Evolutionary conservation across 2,797 vertebrate genomes (phyloP).

Genomic region (Rhyacichthys aspro): DNA sequence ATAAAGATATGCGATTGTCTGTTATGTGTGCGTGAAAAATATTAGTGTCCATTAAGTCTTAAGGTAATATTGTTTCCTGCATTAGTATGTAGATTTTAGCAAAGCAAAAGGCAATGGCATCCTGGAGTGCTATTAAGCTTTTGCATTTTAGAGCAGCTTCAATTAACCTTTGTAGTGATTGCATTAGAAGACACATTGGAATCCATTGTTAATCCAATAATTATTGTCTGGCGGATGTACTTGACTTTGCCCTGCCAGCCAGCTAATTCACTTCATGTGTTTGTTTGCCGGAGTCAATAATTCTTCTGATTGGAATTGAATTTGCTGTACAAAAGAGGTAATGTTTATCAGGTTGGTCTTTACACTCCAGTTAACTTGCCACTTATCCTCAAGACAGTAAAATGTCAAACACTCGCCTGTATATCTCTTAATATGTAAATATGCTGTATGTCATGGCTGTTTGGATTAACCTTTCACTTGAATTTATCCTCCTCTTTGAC

Average conservation of each 20-base stretch:
- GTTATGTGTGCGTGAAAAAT: slow-evolving; percentile 10
- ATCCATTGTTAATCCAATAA: slow-evolving; percentile 71
- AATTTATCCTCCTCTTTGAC: too few relatives aligned
- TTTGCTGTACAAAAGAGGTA: slow-evolving; percentile 35
- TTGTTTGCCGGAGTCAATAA: slow-evolving; percentile 59
- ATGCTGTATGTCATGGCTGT: too few relatives aligned
- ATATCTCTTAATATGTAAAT: not conserved
- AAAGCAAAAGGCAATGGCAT: slow-evolving; percentile 42
- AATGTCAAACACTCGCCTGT: slow-evolving; percentile 1
- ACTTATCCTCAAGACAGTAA: not conserved
- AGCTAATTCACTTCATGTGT: slow-evolving; percentile 56
- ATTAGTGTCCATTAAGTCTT: slow-evolving; percentile 4
- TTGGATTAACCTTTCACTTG: too few relatives aligned
- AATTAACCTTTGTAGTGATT: slow-evolving; percentile 73
- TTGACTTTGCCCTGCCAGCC: slow-evolving; percentile 52
- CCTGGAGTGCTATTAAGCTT: slow-evolving; percentile 51
- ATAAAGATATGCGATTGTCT: slow-evolving; percentile 1
- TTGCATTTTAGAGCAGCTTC: slow-evolving; percentile 62
- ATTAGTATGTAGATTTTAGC: slow-evolving; percentile 45
- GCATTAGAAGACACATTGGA: slow-evolving; percentile 45
- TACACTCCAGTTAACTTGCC: slow-evolving; percentile 17
- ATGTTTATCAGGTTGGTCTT: slow-evolving; percentile 32
- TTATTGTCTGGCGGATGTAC: slow-evolving; percentile 64
- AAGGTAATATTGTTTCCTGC: slow-evolving; percentile 15
- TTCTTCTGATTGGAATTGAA: slow-evolving; percentile 51